Evolutionary conservation across 2,113 vertebrate genomes (phyloP).

Genomic region (Tretioscincus oriximinensis): DNA sequence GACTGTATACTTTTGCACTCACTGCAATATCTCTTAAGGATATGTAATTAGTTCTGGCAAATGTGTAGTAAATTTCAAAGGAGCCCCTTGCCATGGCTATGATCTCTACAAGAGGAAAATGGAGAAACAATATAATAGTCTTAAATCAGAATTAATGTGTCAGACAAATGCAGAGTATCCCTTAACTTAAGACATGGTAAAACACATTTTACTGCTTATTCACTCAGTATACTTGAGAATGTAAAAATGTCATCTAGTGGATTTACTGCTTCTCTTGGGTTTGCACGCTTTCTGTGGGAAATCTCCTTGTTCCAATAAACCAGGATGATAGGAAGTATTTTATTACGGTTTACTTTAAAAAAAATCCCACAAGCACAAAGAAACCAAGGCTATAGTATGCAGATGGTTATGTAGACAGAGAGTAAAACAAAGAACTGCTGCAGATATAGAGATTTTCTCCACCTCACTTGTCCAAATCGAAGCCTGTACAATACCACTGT

Average conservation of each 20-base stretch:
- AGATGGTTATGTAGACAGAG: slow-evolving; percentile 63
- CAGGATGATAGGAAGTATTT: slow-evolving; percentile 70
- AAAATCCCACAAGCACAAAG: slow-evolving; percentile 67
- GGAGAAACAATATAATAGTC: slow-evolving; percentile 48
- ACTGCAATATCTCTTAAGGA: no score
- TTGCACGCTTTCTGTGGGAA: slow-evolving; percentile 71
- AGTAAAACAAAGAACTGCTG: slow-evolving; percentile 55
- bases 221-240: slow-evolving; percentile 31
- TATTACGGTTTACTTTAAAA: slow-evolving; percentile 69
- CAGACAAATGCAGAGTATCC: slow-evolving; percentile 49
- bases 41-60: neutral
- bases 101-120: slow-evolving; percentile 54
- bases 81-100: slow-evolving; percentile 33
- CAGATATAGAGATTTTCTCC: neutral
- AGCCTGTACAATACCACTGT: neutral
- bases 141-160: slow-evolving; percentile 53
- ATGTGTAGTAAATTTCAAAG: slow-evolving; percentile 41
- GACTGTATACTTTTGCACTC: no score
- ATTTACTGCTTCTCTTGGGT: slow-evolving; percentile 62
- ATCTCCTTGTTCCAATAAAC: slow-evolving; percentile 63
- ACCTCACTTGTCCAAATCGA: neutral
- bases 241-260: slow-evolving; percentile 46
- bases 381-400: slow-evolving; percentile 53
- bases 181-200: slow-evolving; percentile 53
- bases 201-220: slow-evolving; percentile 55